Conservation (phyloP, 2,113 vertebrate genomes). For the Telmatochromis bifrenatus region DNA sequence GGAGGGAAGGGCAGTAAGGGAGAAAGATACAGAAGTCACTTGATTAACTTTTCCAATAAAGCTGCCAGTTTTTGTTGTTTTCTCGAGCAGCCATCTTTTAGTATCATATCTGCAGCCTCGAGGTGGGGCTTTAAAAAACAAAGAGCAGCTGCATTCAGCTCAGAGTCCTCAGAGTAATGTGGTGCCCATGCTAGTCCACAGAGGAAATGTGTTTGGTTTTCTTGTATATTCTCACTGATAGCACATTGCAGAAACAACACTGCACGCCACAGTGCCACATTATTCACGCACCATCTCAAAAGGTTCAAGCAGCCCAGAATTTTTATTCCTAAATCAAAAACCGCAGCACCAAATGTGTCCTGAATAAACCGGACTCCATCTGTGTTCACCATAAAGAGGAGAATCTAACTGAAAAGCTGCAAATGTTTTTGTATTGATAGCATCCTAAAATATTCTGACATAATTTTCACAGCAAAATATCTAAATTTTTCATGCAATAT, state of each 20-base stretch:
- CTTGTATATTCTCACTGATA: neutral
- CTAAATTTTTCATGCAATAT: neutral
- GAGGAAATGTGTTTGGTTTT: neutral
- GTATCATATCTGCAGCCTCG: neutral
- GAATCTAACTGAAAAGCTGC: neutral
- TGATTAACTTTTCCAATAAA: constrained; percentile 7
- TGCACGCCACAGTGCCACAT: neutral
- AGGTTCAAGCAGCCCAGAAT: neutral
- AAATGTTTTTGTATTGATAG: neutral
- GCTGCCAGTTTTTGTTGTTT: neutral
- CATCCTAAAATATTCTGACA: neutral
- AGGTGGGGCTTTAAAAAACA: neutral
- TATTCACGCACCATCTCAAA: neutral
- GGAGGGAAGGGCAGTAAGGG: neutral
- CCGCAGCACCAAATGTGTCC: neutral
- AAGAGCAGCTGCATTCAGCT: neutral
- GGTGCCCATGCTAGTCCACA: neutral
- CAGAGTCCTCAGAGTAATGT: neutral
- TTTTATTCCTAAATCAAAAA: neutral
- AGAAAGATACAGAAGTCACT: neutral
- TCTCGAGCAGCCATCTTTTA: neutral
- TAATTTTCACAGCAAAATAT: neutral
- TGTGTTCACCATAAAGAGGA: neutral
- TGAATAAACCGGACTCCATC: neutral
- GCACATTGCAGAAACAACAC: neutral